Evolutionary conservation across 2,888 invertebrate genomes (phyloP), one percentile per base, ranked within the genome.

Genomic region (Andrena marginata): DNA sequence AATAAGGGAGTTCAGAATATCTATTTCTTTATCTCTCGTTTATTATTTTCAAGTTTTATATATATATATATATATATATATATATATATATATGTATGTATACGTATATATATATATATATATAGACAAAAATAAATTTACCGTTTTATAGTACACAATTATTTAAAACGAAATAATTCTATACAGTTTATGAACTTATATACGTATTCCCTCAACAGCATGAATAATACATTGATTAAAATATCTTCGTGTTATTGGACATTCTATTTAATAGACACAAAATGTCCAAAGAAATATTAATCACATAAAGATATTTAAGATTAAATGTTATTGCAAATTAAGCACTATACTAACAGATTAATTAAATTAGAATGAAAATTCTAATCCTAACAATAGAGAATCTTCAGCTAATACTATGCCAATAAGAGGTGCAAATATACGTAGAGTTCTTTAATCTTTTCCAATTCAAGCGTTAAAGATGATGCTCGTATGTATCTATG

Each of bases 241-340:
- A 68, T 79, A 79, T 54, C 35, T 70, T 68, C 31, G 60, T 48
- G 35, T 60, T 51, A 49, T 20, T 73, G 20, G 33, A 33, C 23
- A 69, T 79, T 69, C 56, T 64, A 60, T 72, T 69, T 8, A 26
- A 42, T 68, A 42, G 7, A 65, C 73, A 62, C 60, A 73, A 73
- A 65, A 64, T 71, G 77, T 56, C 54, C 49, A 69, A 82, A 77
- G 48, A 83, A 70, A 77, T 73, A 83, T 77, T 70, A 65, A 83
- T 82, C 69, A 60, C 42, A 69, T 29, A 51, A 48, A 73, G n/a
- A 51, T 70, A 62, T 26, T 54, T 68, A 59, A 54, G 3, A 59
- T 59, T 48, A 69, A 13, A 42, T 64, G n/a, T 35, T 62, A 54
- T 16, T 60, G 74, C 48, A 70, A 65, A 33, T 16, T 74, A 67